A percentile compares a stretch with the other conserved stretches of the same genome.
Conservation (phyloP, 2,797 vertebrate genomes). For the Poecilia gillii region DNA sequence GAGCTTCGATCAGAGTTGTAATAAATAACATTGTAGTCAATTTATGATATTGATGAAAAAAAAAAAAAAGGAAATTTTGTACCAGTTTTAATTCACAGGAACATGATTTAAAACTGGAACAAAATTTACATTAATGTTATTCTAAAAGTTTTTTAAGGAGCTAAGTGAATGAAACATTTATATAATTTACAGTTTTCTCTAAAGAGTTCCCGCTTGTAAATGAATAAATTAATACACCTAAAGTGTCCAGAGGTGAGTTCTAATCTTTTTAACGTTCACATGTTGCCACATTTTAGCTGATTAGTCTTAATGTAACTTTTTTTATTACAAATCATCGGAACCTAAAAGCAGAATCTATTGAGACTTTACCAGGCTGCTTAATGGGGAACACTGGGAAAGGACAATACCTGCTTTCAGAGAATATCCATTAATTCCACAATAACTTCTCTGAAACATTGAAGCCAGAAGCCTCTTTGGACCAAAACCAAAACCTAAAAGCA, state of each 20-base stretch:
- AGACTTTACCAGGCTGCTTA: not conserved
- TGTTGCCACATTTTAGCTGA: not conserved
- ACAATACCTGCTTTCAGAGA: not conserved
- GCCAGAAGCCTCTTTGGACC: not conserved
- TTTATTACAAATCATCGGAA: not conserved
- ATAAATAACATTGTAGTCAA: not conserved
- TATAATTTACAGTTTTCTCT: not conserved
- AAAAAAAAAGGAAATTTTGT: not conserved
- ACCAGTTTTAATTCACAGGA: not conserved
- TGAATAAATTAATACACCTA: not conserved
- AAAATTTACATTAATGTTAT: too few relatives aligned
- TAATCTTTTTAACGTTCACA: not conserved
- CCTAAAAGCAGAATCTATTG: not conserved
- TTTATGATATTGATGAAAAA: not conserved
- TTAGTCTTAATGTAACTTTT: not conserved
- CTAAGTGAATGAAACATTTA: not conserved
- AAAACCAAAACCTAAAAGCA: slow-evolving; percentile 1
- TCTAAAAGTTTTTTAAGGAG: not conserved
- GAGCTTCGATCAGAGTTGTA: not conserved
- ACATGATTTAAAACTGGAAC: not conserved
- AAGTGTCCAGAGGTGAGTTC: not conserved
- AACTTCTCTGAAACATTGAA: not conserved
- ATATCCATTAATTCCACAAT: not conserved
- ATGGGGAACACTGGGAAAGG: not conserved
- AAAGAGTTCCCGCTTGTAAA: not conserved